phyloP scores from a whole-genome alignment of 35 echinoderm and acorn worm species.

The Ophioderma brevispina region DNA sequence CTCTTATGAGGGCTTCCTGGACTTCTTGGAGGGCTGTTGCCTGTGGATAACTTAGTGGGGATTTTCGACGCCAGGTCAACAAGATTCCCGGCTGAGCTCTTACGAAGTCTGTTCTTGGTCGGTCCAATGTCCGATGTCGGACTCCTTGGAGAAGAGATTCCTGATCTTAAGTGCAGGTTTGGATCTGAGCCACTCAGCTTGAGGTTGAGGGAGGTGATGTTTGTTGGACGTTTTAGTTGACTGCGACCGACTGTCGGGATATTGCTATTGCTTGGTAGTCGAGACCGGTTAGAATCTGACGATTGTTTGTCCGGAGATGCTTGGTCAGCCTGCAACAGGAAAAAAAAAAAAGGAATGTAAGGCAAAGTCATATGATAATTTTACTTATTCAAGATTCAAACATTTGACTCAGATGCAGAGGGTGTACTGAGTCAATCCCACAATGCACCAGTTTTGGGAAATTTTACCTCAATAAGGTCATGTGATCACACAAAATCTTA shows the following conservation, averaged over 20 bases:
- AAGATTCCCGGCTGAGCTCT: neutral
- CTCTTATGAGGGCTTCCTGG: neutral
- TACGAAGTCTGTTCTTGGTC: neutral
- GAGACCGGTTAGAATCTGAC: neutral
- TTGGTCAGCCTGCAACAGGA: neutral
- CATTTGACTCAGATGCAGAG: no score
- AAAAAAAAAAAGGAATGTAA: neutral
- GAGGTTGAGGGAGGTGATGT: neutral
- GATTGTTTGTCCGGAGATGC: neutral
- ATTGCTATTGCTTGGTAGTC: neutral
- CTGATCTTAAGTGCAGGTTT: slow-evolving; percentile 1
- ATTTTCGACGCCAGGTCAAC: neutral
- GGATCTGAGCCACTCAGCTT: slow-evolving; percentile 28
- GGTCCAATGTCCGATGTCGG: neutral
- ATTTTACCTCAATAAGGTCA: no score
- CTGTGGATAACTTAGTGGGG: neutral
- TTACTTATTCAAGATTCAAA: no score
- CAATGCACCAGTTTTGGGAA: no score
- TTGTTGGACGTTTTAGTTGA: neutral
- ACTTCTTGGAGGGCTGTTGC: neutral
- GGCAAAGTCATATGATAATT: no score
- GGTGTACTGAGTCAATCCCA: no score
- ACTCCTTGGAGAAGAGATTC: neutral
- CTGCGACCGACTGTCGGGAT: neutral
- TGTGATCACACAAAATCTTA: no score